Evolutionary conservation across 2,797 vertebrate genomes (phyloP).

Genomic region (Fistularia tabacaria): DNA sequence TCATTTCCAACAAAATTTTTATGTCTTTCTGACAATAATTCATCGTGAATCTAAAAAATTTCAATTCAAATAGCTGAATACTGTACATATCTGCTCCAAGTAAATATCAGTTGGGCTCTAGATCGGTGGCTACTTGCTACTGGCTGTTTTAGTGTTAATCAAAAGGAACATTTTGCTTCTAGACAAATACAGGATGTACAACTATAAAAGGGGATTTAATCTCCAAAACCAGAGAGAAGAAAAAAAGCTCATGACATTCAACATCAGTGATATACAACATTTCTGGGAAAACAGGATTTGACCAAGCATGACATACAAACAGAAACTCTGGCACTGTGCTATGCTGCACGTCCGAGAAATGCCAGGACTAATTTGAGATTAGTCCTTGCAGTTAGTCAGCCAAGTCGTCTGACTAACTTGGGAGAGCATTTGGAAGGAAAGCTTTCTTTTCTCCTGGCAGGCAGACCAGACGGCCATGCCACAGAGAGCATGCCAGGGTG

Average conservation of each 20-base stretch:
- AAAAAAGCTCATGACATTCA: constrained; percentile 41
- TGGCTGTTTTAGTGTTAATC: not conserved
- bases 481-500: constrained; percentile 12
- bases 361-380: constrained; percentile 51
- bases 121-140: no score
- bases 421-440: constrained; percentile 41
- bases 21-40: no score
- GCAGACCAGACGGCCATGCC: constrained; percentile 40
- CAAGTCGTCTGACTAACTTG: constrained; percentile 33
- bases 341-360: constrained; percentile 35
- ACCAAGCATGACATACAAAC: constrained; percentile 56
- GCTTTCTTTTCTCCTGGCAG: constrained; percentile 51
- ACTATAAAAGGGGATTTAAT: constrained; percentile 27
- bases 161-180: not conserved
- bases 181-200: constrained; percentile 33
- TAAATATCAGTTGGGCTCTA: no score
- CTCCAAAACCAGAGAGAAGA: constrained; percentile 31
- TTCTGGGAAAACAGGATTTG: constrained; percentile 60
- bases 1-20: no score
- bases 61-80: no score
- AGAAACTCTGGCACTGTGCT: constrained; percentile 35
- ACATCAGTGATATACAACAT: constrained; percentile 47
- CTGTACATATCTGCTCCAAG: no score
- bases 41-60: no score
- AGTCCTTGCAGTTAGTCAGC: constrained; percentile 25